phyloP scores from a whole-genome alignment of 2,113 vertebrate species.

The Atrichornis clamosus region DNA sequence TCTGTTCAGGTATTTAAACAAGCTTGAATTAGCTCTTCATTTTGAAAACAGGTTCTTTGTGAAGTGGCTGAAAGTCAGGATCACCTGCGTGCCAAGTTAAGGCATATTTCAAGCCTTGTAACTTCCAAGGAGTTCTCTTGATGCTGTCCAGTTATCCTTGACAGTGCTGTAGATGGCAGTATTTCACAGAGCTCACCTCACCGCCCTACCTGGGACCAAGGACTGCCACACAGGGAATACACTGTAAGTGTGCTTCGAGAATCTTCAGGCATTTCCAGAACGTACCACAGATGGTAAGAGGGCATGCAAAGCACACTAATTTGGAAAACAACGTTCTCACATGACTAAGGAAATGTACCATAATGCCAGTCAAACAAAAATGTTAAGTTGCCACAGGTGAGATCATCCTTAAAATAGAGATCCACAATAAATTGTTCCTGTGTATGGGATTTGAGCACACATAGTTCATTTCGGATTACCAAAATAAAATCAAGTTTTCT shows the following conservation, averaged over 20 bases:
- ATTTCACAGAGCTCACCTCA: background rate
- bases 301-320: background rate
- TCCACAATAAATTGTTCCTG: background rate
- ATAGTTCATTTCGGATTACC: background rate
- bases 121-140: background rate
- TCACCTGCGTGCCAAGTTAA: background rate
- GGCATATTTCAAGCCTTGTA: background rate
- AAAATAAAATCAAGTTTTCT: background rate
- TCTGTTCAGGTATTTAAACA: background rate
- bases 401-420: background rate
- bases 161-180: slow-evolving; percentile 20
- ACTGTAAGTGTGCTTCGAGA: background rate
- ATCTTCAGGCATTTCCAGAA: background rate
- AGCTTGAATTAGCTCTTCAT: background rate
- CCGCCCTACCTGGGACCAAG: background rate
- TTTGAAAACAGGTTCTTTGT: background rate
- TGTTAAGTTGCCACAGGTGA: background rate
- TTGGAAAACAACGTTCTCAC: background rate
- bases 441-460: background rate
- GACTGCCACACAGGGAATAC: background rate
- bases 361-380: background rate
- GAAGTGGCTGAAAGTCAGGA: background rate
- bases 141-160: background rate
- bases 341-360: background rate
- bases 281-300: rapidly evolving